Evolutionary conservation across 2,113 vertebrate genomes (phyloP).

Genomic region (Daubentonia madagascariensis): DNA sequence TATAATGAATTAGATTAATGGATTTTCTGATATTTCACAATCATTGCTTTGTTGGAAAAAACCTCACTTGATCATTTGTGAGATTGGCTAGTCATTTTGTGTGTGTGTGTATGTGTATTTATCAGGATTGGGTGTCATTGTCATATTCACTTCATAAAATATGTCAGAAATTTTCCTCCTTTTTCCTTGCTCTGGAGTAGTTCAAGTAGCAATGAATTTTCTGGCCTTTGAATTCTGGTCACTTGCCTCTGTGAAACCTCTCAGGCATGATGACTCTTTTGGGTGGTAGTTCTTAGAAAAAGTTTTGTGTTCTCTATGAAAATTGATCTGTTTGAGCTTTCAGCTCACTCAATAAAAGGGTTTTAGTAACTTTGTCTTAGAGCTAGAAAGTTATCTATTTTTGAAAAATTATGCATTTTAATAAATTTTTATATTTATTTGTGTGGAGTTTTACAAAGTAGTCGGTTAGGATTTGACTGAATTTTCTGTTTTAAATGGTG

Average conservation of each 20-base stretch:
- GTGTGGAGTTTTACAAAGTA: neutral
- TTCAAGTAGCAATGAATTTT: neutral
- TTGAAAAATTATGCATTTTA: neutral
- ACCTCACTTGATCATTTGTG: neutral
- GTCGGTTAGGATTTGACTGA: neutral
- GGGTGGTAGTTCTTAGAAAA: neutral
- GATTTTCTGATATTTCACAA: neutral
- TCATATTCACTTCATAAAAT: neutral
- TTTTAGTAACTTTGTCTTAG: neutral
- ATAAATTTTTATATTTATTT: conserved; percentile 13
- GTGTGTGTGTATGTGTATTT: neutral
- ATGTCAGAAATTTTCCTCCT: neutral
- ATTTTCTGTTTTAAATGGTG: neutral
- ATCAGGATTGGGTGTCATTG: neutral
- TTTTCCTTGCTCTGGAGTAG: neutral
- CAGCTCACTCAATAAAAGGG: neutral
- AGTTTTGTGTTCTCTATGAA: neutral
- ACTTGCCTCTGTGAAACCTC: neutral
- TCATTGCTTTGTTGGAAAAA: neutral
- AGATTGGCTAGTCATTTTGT: neutral
- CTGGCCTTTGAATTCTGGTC: neutral
- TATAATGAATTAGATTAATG: neutral
- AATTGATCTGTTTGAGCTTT: neutral
- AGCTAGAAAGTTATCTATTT: neutral
- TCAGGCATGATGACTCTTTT: neutral